Percentiles rank a stretch among this genome's conserved stretches.
Conservation (phyloP, 2,888 invertebrate species). For the Falcaria lacertinaria region DNA sequence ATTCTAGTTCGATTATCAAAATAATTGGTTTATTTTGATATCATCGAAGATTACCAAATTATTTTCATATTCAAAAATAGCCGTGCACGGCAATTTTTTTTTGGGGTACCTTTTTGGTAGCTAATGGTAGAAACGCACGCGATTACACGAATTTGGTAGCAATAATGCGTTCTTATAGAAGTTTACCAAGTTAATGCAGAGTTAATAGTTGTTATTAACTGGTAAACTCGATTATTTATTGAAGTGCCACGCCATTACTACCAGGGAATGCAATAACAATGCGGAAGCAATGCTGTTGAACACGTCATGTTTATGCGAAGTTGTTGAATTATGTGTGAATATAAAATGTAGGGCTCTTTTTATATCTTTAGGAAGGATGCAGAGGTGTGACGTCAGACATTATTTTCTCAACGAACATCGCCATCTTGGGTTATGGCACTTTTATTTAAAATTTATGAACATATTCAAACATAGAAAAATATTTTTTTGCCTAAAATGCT, state of each 20-base stretch:
- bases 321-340: background rate
- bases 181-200: constrained; percentile 36
- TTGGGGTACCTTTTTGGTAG: background rate
- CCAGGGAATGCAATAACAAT: background rate
- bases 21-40: too few relatives aligned
- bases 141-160: background rate
- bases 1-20: too few relatives aligned
- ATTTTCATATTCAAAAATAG: background rate
- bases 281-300: background rate
- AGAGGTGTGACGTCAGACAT: too few relatives aligned
- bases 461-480: too few relatives aligned
- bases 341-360: too few relatives aligned
- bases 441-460: too few relatives aligned
- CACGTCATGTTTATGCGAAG: background rate
- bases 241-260: constrained; percentile 5
- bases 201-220: constrained; percentile 25
- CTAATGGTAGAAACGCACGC: background rate
- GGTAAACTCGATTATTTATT: constrained; percentile 15
- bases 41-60: too few relatives aligned
- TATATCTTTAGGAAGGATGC: too few relatives aligned
- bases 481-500: too few relatives aligned
- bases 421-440: too few relatives aligned
- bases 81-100: background rate
- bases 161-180: constrained; percentile 30
- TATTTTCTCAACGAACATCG: too few relatives aligned